Percentiles rank a stretch among this genome's conserved stretches.
Evolutionary conservation across 2,113 vertebrate species (phyloP).

Genomic region (Smithornis capensis): DNA sequence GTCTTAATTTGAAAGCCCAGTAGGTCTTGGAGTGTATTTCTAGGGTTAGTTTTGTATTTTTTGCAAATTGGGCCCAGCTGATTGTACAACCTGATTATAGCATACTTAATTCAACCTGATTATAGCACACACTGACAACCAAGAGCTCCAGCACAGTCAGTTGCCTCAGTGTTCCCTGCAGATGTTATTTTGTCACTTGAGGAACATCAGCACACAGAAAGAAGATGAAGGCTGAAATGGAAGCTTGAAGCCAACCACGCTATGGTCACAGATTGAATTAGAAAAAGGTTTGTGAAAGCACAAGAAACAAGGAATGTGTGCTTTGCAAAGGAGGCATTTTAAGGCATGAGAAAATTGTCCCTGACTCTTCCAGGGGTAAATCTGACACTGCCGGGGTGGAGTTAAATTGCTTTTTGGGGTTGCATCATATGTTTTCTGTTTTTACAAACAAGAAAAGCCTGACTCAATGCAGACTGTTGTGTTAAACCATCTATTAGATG

Average conservation of each 20-base stretch:
- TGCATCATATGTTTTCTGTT: slow-evolving; percentile 13
- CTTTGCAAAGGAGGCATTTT: slow-evolving; percentile 12
- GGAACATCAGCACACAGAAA: not conserved
- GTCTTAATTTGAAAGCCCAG: not conserved
- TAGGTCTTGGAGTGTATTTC: not conserved
- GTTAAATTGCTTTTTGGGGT: slow-evolving; percentile 23
- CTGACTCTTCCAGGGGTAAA: not conserved
- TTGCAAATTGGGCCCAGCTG: not conserved
- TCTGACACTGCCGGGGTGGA: not conserved
- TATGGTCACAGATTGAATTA: not conserved
- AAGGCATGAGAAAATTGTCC: not conserved
- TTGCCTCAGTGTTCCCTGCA: not conserved
- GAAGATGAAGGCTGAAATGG: not conserved
- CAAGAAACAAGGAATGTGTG: not conserved
- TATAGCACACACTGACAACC: not conserved
- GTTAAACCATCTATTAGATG: not conserved
- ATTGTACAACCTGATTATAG: not conserved
- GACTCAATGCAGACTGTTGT: not conserved
- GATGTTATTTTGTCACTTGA: not conserved
- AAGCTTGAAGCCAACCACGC: not conserved
- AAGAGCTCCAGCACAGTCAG: not conserved
- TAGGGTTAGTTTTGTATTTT: not conserved
- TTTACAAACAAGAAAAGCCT: not conserved
- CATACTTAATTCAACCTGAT: not conserved
- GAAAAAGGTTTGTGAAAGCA: not conserved